phyloP scores from a whole-genome alignment of 2,888 invertebrate species.

The Napeogenes inachia region DNA sequence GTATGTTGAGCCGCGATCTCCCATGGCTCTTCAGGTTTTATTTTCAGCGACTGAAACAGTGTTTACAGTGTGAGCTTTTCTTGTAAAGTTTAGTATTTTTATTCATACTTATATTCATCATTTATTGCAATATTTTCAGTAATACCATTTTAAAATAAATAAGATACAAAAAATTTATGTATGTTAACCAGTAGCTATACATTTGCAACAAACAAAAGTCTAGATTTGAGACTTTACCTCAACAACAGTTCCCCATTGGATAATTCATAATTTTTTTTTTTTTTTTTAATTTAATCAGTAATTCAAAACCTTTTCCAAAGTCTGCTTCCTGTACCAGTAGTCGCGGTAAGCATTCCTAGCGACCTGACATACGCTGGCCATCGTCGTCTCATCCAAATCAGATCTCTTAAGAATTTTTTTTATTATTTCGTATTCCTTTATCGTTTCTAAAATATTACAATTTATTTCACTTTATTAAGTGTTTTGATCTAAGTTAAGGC shows the following conservation, averaged over 20 bases:
- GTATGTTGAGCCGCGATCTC: slow-evolving; percentile 62
- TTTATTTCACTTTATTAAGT: no score
- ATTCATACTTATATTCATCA: not conserved
- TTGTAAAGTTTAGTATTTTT: not conserved
- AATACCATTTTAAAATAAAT: no score
- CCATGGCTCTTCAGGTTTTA: slow-evolving; percentile 56
- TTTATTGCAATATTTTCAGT: not conserved
- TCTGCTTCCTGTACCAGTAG: slow-evolving; percentile 62
- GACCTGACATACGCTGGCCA: slow-evolving; percentile 58
- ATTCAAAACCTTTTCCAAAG: slow-evolving; percentile 48
- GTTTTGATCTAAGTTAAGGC: no score
- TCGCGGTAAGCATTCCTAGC: slow-evolving; percentile 62
- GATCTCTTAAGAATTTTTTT: slow-evolving; percentile 48
- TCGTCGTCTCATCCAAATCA: slow-evolving; percentile 53
- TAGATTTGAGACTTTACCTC: no score
- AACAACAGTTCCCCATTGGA: not conserved
- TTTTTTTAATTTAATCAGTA: not conserved
- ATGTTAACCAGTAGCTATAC: no score
- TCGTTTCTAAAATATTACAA: slow-evolving; percentile 44
- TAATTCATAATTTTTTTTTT: not conserved
- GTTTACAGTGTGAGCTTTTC: no score
- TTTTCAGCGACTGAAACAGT: slow-evolving; percentile 42
- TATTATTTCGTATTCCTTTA: slow-evolving; percentile 55
- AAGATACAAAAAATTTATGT: no score
- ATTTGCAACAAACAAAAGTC: no score